Percentiles rank a stretch among this genome's conserved stretches.
phyloP scores from a whole-genome alignment of 2,888 invertebrate species.

The Physocephala rufipes region DNA sequence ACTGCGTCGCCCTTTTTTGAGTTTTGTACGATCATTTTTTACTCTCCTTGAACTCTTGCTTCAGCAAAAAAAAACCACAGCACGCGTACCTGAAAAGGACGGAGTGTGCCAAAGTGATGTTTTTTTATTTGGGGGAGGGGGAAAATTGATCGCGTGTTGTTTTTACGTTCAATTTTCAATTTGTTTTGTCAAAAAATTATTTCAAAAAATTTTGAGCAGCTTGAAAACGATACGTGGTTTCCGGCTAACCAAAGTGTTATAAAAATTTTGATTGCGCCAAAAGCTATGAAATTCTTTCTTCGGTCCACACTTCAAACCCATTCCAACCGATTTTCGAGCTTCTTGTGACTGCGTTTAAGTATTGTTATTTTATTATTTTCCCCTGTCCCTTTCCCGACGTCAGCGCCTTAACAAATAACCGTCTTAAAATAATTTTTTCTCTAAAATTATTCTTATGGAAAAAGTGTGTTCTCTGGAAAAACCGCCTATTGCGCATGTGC shows the following conservation, averaged over 20 bases:
- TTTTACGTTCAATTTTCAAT: neutral
- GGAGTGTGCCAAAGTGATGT: slow-evolving; percentile 41
- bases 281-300: neutral
- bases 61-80: slow-evolving; percentile 22
- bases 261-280: too few relatives aligned
- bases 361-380: too few relatives aligned
- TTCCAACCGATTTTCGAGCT: too few relatives aligned
- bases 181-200: neutral
- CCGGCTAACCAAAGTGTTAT: too few relatives aligned
- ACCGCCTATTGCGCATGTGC: slow-evolving; percentile 4
- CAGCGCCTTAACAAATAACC: too few relatives aligned
- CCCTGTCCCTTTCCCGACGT: too few relatives aligned
- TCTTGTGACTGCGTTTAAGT: too few relatives aligned
- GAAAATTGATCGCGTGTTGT: slow-evolving; percentile 26
- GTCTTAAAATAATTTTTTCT: too few relatives aligned
- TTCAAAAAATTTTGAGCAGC: too few relatives aligned
- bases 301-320: neutral
- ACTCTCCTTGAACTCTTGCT: neutral
- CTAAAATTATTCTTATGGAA: neutral
- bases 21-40: neutral
- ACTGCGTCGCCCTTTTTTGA: neutral
- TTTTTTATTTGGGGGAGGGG: slow-evolving; percentile 30
- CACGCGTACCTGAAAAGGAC: slow-evolving; percentile 39
- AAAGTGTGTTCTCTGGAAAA: neutral
- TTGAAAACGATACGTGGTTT: too few relatives aligned